Evolutionary conservation across 2,888 invertebrate species (phyloP).

Genomic region (Hofmannophila pseudospretella): DNA sequence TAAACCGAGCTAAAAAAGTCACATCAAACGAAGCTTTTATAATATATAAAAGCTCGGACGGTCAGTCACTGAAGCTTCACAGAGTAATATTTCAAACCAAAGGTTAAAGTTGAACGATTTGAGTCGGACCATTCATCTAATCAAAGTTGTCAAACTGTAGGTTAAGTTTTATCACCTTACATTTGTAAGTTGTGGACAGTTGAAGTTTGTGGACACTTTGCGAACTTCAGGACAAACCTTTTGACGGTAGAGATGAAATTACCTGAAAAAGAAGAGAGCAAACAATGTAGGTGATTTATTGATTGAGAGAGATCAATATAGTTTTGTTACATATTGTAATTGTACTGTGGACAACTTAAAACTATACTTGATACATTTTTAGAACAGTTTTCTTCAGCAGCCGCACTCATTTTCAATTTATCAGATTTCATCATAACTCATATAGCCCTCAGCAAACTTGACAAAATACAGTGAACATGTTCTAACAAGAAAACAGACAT

Average conservation of each 20-base stretch:
- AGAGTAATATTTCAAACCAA: neutral
- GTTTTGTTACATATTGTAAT: too few species aligned
- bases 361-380: slow-evolving; percentile 1
- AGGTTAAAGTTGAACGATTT: neutral
- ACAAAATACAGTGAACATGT: neutral
- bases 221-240: neutral
- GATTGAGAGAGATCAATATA: too few species aligned
- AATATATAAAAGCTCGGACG: too few species aligned
- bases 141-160: neutral
- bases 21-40: too few species aligned
- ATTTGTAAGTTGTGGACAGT: neutral
- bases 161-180: neutral
- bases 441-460: neutral
- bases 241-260: neutral
- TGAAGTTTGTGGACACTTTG: neutral
- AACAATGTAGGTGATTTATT: too few species aligned
- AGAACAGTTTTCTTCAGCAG: neutral
- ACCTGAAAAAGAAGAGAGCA: too few species aligned
- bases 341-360: too few species aligned
- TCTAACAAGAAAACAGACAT: neutral
- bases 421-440: slow-evolving; percentile 4
- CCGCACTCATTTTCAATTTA: slow-evolving; percentile 2
- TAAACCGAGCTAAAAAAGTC: too few species aligned
- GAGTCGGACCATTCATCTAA: neutral
- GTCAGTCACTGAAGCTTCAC: too few species aligned